Evolutionary conservation across 30 jellyfish, hydroid and myxozoan genomes (phyloP), one percentile per base, ranked within the genome.

Genomic region (Nemopilema nomurai): DNA sequence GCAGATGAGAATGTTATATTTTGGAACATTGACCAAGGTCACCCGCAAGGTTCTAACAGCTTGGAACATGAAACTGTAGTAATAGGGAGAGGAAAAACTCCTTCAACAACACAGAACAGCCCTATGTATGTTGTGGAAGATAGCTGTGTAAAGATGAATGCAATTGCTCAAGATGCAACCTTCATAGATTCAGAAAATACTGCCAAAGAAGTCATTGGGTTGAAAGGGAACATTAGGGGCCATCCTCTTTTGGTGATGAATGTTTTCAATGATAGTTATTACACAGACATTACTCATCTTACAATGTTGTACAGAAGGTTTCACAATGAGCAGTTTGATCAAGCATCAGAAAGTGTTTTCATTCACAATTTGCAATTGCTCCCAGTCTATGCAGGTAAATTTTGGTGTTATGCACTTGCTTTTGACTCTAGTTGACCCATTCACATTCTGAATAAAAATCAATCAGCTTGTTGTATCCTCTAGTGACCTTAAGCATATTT

Each of bases 361-460:
- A 51, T 94, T 18, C 99, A 94, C 69, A 94, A 97, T 70, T 73
- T 94, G 89, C 97, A 85, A 71, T 84, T 94, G 97, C 68, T 89
- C 76, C 99, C 99, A 28, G 69, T 89, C 30, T 89, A 51, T 82
- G 74, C 88, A 80, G 96, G 99, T 94, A 63, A 74, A n/a, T n/a
- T n/a, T n/a, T n/a, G n/a, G n/a, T n/a, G n/a, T n/a, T n/a, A n/a
- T n/a, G n/a, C n/a, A n/a, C n/a, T n/a, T n/a, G n/a, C n/a, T n/a
- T n/a, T n/a, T n/a, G n/a, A n/a, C n/a, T n/a, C n/a, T n/a, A n/a
- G n/a, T n/a, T n/a, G n/a, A n/a, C n/a, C n/a, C n/a, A n/a, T n/a
- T n/a, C n/a, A n/a, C n/a, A n/a, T n/a, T n/a, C n/a, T n/a, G n/a
- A n/a, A n/a, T n/a, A n/a, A n/a, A n/a, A n/a, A n/a, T n/a, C n/a